Conservation (phyloP, 2,113 vertebrate genomes). For the Sylvilagus bachmani region DNA sequence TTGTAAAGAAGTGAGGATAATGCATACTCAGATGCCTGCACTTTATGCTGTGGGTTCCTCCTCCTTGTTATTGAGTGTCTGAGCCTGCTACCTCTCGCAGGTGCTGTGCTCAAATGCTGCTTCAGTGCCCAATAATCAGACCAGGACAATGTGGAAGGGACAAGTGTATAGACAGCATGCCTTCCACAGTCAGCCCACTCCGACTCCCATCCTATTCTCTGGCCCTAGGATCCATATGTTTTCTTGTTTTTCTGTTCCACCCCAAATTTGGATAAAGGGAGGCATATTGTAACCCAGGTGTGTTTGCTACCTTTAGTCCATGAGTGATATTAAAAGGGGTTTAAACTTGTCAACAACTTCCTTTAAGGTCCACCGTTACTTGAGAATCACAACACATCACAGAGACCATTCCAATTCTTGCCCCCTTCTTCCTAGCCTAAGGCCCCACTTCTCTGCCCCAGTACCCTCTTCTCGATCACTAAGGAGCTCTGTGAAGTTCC, state of each 20-base stretch:
- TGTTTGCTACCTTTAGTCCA: background rate
- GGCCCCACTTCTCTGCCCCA: background rate
- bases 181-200: background rate
- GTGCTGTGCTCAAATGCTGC: background rate
- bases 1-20: background rate
- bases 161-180: background rate
- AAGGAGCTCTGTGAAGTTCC: background rate
- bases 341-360: background rate
- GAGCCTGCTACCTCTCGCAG: background rate
- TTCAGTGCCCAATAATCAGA: background rate
- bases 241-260: background rate
- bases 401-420: background rate
- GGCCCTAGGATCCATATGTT: background rate
- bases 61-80: background rate
- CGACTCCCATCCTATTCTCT: background rate
- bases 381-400: background rate
- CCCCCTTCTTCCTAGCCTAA: background rate
- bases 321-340: background rate
- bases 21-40: background rate
- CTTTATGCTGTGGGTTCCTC: background rate
- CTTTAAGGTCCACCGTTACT: background rate
- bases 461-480: background rate
- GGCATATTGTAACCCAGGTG: background rate
- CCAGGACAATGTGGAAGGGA: background rate
- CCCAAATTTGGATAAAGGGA: background rate